A percentile compares a stretch with the other conserved stretches of the same genome.
phyloP scores from a whole-genome alignment of 2,113 vertebrate genomes.

The Paraplagusia blochii region DNA sequence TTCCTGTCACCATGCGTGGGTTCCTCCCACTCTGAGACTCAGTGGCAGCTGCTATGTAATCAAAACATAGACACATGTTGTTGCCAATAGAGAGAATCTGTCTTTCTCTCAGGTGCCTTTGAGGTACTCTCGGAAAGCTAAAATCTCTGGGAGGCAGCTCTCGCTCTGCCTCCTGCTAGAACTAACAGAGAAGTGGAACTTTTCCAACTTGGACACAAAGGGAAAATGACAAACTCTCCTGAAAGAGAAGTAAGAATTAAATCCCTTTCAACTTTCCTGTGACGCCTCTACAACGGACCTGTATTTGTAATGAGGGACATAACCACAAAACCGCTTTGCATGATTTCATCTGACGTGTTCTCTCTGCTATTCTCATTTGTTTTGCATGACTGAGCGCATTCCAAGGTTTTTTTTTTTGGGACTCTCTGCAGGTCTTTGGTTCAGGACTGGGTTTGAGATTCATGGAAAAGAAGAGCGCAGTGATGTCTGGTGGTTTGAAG shows the following conservation, averaged over 20 bases:
- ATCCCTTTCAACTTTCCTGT: constrained; percentile 55
- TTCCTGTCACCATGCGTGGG: constrained; percentile 58
- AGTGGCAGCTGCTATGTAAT: constrained; percentile 59
- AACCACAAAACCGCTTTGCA: constrained; percentile 59
- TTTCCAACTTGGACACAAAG: constrained; percentile 32
- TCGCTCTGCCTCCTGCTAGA: constrained; percentile 36
- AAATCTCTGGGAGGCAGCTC: constrained; percentile 10
- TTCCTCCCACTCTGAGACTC: constrained; percentile 54
- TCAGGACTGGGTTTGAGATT: constrained; percentile 25
- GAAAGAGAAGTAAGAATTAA: constrained; percentile 36
- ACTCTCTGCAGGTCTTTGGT: constrained; percentile 12
- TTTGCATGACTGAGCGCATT: constrained; percentile 62
- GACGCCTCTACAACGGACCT: constrained; percentile 59
- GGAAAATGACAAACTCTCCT: constrained; percentile 34
- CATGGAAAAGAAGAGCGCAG: constrained; percentile 18
- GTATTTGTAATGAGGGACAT: constrained; percentile 54
- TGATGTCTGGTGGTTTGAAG: constrained; percentile 42
- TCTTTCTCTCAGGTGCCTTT: constrained; percentile 71
- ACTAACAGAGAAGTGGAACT: constrained; percentile 44
- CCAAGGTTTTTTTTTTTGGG: constrained; percentile 43
- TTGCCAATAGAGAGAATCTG: constrained; percentile 63
- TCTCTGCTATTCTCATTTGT: constrained; percentile 47
- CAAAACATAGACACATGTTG: constrained; percentile 53
- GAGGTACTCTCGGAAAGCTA: constrained; percentile 61
- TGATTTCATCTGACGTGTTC: constrained; percentile 60